Base-by-base conservation (phyloP, 2,113 vertebrate genomes). In the Microtus ochrogaster region DNA sequence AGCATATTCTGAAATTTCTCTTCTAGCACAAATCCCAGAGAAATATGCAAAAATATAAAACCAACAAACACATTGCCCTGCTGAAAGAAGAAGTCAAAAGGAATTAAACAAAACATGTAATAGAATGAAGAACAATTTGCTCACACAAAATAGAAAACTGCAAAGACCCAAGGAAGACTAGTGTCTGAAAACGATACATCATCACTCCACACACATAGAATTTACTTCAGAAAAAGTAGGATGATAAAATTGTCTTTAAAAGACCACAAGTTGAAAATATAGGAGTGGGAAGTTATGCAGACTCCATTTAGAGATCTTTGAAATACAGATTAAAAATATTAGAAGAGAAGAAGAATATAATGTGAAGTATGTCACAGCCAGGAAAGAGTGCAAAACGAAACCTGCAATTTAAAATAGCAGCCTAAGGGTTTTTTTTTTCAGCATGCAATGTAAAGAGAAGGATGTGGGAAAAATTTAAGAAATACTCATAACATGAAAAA, bases 251-350 rank as follows among this genome's bases (percentile, higher is more conserved):
- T 47, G 72, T 55, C 73, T 82, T 58, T 63, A 90, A 91, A 94
- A 88, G 84, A 65, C 19, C 79, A 33, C 36, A 63, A n/a, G 88
- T 52, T 78, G 55, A 84, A 87, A 88, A 41, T 88, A 68, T 47
- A 81, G 82, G 63, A 94, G 39, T 44, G 65, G 19, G 33, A 13
- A 87, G n/a, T 76, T 82, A 61, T 86, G 36, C 61, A 83, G 55
- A 94, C 30, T 7, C 19, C 33, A 70, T 39, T 85, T 85, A 41
- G 79, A 78, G 74, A 77, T 68, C 13, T 90, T 81, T 3, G n/a
- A 88, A 96, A 90, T 88, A 83, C 65, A 81, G 89, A 72, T 84
- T 84, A 90, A 90, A 85, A 89, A 28, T 47, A 16, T 66, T 85
- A 85, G 5, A 84, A 33, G 39, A 66, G 58, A 82, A 76, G 84